Evolutionary conservation across 2,888 invertebrate species (phyloP).

Genomic region (Morinoia aosen): DNA sequence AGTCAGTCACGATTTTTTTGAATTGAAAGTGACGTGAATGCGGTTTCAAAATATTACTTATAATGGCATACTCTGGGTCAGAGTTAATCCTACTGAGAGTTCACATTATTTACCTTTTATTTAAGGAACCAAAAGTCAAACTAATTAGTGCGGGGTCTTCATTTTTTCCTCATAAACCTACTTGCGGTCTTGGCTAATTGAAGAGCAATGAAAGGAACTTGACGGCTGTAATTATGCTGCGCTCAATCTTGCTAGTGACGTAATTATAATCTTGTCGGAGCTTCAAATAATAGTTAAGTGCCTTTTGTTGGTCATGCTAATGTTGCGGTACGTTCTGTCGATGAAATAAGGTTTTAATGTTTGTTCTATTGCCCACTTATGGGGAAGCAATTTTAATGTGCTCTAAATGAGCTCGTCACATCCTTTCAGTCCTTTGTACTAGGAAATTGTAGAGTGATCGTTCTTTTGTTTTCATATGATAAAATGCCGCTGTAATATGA

Average conservation of each 20-base stretch:
- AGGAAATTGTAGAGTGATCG: neutral
- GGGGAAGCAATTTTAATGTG: neutral
- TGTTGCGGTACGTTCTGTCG: neutral
- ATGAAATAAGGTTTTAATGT: neutral
- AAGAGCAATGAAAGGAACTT: neutral
- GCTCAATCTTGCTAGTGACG: constrained; percentile 2
- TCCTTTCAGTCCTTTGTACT: neutral
- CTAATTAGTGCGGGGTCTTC: neutral
- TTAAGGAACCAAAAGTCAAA: neutral
- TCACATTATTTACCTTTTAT: neutral
- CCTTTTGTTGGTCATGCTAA: neutral
- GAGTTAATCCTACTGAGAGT: neutral
- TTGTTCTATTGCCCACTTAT: neutral
- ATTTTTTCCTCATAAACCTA: neutral
- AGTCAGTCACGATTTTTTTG: neutral
- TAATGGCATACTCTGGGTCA: neutral
- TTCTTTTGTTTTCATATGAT: neutral
- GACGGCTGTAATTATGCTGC: neutral
- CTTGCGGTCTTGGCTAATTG: neutral
- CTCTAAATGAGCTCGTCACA: neutral
- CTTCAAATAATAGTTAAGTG: neutral
- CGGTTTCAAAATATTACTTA: neutral
- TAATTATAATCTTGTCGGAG: neutral
- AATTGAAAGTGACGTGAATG: neutral
- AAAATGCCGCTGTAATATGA: neutral